Evolutionary conservation across 2,888 invertebrate genomes (phyloP).

Genomic region (Ptilodon capucinus): DNA sequence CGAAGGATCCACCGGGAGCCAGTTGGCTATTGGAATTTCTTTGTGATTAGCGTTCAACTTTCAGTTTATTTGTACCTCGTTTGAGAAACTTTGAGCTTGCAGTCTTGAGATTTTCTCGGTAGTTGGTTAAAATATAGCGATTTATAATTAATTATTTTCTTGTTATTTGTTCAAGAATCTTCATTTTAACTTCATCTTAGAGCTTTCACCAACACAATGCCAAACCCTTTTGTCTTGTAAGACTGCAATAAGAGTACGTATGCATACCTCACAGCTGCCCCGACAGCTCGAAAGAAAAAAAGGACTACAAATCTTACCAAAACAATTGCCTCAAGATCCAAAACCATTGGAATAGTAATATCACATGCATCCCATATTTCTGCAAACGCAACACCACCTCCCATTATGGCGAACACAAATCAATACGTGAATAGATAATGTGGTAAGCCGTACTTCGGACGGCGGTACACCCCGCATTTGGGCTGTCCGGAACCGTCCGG

Average conservation of each 20-base stretch:
- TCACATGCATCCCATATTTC: conserved; percentile 20
- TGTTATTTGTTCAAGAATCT: no score
- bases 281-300: no score
- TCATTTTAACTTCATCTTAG: no score
- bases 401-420: conserved; percentile 36
- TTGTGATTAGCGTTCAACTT: conserved; percentile 35
- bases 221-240: no score
- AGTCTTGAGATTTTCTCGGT: background rate
- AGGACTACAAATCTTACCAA: background rate
- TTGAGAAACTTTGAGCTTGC: conserved; percentile 14
- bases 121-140: background rate
- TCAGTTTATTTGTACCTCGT: conserved; percentile 27
- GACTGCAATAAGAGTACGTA: no score
- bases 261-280: no score
- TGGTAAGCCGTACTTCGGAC: conserved; percentile 33
- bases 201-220: no score
- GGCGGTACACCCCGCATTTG: conserved; percentile 25
- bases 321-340: background rate
- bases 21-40: conserved; percentile 31
- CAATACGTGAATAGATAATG: conserved; percentile 43
- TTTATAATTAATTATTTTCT: no score
- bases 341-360: background rate
- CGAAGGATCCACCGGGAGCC: conserved; percentile 21
- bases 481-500: conserved; percentile 34
- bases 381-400: conserved; percentile 16